Conservation (phyloP, 2,888 invertebrate species). For the Eilema depressum region DNA sequence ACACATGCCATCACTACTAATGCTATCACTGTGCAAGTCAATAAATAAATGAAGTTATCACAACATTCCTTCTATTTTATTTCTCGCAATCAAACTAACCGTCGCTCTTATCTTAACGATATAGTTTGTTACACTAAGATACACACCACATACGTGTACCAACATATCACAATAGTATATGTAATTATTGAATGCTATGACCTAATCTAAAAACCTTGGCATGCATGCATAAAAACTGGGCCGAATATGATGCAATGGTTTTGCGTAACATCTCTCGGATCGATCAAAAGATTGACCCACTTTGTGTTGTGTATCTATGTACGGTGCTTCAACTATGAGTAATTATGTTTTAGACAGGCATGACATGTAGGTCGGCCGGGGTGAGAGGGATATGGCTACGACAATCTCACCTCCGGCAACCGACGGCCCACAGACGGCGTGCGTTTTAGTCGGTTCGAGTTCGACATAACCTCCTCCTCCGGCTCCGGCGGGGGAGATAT, state of each 20-base stretch:
- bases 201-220: slow-evolving; percentile 68
- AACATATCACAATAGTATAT: slow-evolving; percentile 38
- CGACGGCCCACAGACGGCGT: too few species aligned
- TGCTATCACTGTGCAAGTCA: not conserved
- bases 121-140: not conserved
- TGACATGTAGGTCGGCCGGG: not conserved
- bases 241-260: slow-evolving; percentile 52
- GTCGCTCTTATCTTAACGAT: not conserved
- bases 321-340: slow-evolving; percentile 8
- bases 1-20: not conserved
- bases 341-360: not conserved
- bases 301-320: slow-evolving; percentile 12
- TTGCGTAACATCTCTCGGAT: slow-evolving; percentile 42
- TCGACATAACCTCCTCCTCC: too few species aligned
- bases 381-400: too few species aligned
- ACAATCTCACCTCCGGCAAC: too few species aligned
- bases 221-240: slow-evolving; percentile 59
- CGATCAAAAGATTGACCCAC: slow-evolving; percentile 50
- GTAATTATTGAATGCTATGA: slow-evolving; percentile 55
- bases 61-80: not conserved
- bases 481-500: too few species aligned
- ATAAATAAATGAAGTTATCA: not conserved
- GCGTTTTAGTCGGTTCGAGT: too few species aligned
- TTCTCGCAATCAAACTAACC: not conserved
- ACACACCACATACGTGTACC: slow-evolving; percentile 28